Evolutionary conservation across 2,888 invertebrate species (phyloP).

Genomic region (Chirona hameri): DNA sequence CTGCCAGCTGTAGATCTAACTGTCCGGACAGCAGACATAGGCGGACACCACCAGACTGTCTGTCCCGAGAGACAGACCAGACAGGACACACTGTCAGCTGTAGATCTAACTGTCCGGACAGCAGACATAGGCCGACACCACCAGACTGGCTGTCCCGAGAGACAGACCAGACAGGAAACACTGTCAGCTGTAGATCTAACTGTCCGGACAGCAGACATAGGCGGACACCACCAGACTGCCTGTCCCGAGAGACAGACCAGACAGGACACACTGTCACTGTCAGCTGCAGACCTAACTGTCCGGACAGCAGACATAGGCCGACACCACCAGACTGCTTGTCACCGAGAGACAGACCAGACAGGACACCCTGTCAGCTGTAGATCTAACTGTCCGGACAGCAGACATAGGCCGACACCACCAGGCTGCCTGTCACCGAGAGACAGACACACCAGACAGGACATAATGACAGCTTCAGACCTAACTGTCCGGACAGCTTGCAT

Average conservation of each 20-base stretch:
- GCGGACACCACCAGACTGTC: slow-evolving; percentile 72
- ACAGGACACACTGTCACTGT: too few relatives aligned
- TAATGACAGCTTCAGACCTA: too few relatives aligned
- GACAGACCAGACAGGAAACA: background rate
- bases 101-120: slow-evolving; percentile 92
- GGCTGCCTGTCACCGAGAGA: background rate
- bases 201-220: slow-evolving; percentile 94
- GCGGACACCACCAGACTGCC: slow-evolving; percentile 72
- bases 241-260: background rate
- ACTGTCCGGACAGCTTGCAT: slow-evolving; percentile 92
- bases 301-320: slow-evolving; percentile 91
- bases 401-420: slow-evolving; percentile 91
- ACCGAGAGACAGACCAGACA: background rate
- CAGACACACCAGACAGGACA: too few relatives aligned
- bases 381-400: slow-evolving; percentile 75
- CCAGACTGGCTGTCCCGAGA: slow-evolving; percentile 46
- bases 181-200: background rate
- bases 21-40: slow-evolving; percentile 94
- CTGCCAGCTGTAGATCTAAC: background rate
- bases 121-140: slow-evolving; percentile 93
- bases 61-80: background rate
- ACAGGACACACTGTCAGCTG: too few relatives aligned
- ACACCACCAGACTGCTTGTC: slow-evolving; percentile 62
- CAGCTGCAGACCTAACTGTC: too few relatives aligned
- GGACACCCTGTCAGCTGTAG: background rate